Evolutionary conservation across 2,797 vertebrate species (phyloP), one percentile per base, ranked within the genome.

Genomic region (Eutrigla gurnardus): DNA sequence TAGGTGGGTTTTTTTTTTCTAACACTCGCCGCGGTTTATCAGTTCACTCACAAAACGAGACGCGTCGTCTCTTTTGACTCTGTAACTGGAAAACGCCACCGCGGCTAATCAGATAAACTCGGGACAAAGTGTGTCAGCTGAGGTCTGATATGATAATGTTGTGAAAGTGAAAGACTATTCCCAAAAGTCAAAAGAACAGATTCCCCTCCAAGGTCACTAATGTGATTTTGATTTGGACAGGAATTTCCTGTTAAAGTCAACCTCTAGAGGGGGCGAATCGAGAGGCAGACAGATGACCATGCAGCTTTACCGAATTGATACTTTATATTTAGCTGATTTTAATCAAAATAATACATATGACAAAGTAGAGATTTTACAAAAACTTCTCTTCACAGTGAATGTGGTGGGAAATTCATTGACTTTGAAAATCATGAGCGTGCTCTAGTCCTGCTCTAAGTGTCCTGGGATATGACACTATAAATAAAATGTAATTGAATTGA

Each of bases 221-320:
- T 67, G 67, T 83, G 75, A 86, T 78, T 77, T 81, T 52, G 64
- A 82, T 77, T 79, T 81, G 58, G 62, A 59, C 17, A 62, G 84
- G 79, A 79, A 77, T 79, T 85, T 83, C 11, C 37, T 25, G 25
- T 25, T 25, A 25, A 25, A 25, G 25, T 25, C 25, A 25, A 25
- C 25, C 25, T 25, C 25, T 25, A 25, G 25, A 25, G 25, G 25
- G 25, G 25, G 25, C 25, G 25, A 25, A 25, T 25, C 25, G 25
- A 25, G 25, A 25, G 25, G 25, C 25, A 25, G 25, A 25, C 1
- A 2, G 25, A 25, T 25, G 25, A 25, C 25, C 25, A 25, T 25
- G 25, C 25, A 25, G 25, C 25, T 25, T 25, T 25, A 25, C 25
- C 25, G 25, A 25, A 25, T 25, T 25, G 25, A 25, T 25, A 25